Evolutionary conservation across 2,888 invertebrate species (phyloP).

Genomic region (Punctoribates punctum): DNA sequence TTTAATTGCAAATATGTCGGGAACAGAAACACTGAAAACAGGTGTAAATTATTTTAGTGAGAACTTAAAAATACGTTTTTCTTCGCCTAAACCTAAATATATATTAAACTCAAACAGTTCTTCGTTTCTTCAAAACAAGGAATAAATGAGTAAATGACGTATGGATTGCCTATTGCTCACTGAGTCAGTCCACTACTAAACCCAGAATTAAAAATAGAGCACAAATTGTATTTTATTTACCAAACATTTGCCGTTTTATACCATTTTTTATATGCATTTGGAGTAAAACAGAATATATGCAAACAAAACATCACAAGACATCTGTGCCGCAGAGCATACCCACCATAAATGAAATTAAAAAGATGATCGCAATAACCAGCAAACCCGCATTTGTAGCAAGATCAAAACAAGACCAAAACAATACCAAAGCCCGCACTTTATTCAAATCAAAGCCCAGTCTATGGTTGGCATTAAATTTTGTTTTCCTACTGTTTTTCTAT

Average conservation of each 20-base stretch:
- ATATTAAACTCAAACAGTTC: not conserved
- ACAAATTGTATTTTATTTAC: not conserved
- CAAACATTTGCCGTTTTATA: not conserved
- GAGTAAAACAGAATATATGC: not conserved
- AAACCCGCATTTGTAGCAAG: not conserved
- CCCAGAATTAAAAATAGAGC: not conserved
- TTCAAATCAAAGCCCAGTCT: not conserved
- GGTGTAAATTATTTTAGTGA: conserved; percentile 35
- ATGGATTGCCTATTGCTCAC: not conserved
- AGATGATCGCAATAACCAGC: not conserved
- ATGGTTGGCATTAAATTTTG: not conserved
- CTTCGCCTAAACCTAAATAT: not conserved
- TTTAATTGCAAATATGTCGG: conserved; percentile 37
- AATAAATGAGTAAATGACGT: conserved; percentile 2
- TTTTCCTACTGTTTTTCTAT: not conserved
- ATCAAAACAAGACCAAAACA: too few relatives aligned
- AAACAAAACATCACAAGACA: conserved; percentile 17
- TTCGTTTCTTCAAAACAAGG: not conserved
- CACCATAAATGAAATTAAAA: not conserved
- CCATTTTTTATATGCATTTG: not conserved
- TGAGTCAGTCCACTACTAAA: not conserved
- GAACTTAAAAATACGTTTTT: conserved; percentile 15
- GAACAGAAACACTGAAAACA: conserved; percentile 28
- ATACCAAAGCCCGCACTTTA: not conserved
- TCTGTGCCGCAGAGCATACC: not conserved